Conservation (phyloP, 2,797 vertebrate genomes). For the Tiaroga cobitis region DNA sequence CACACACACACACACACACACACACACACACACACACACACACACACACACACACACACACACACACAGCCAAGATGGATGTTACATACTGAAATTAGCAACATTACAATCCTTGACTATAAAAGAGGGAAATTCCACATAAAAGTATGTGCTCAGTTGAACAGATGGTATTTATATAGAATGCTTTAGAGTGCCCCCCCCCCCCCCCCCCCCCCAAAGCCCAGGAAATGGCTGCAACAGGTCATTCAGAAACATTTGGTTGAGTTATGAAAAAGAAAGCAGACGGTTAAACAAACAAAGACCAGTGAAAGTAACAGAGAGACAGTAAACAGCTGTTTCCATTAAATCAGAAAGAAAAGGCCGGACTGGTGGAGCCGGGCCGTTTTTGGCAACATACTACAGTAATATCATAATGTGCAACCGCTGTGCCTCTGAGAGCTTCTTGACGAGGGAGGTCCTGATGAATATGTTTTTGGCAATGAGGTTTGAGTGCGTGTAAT, state of each 20-base stretch:
- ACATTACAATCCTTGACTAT: slow-evolving; percentile 10
- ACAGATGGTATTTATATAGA: slow-evolving; percentile 41
- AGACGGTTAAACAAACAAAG: slow-evolving; percentile 53
- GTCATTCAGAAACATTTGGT: slow-evolving; percentile 56
- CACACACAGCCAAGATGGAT: neutral
- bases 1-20: neutral
- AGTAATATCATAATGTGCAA: slow-evolving; percentile 26
- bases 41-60: neutral
- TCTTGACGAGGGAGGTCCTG: slow-evolving; percentile 67
- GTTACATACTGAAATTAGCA: neutral
- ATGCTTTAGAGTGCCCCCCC: slow-evolving; percentile 36
- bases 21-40: neutral
- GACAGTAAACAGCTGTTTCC: slow-evolving; percentile 53
- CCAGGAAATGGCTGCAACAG: slow-evolving; percentile 16
- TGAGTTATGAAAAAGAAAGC: slow-evolving; percentile 51
- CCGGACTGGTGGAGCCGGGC: slow-evolving; percentile 8
- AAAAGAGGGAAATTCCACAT: slow-evolving; percentile 29
- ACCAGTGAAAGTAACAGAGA: slow-evolving; percentile 37
- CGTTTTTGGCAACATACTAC: slow-evolving; percentile 28
- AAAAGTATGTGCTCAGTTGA: slow-evolving; percentile 26
- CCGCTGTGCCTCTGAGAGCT: slow-evolving; percentile 66
- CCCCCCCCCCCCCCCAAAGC: no score
- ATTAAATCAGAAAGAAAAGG: slow-evolving; percentile 44
- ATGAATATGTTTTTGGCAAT: slow-evolving; percentile 71
- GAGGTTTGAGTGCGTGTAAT: slow-evolving; percentile 70